Base-by-base conservation (phyloP, 1,140 invertebrate species). In the Leptoteleia sp. region DNA sequence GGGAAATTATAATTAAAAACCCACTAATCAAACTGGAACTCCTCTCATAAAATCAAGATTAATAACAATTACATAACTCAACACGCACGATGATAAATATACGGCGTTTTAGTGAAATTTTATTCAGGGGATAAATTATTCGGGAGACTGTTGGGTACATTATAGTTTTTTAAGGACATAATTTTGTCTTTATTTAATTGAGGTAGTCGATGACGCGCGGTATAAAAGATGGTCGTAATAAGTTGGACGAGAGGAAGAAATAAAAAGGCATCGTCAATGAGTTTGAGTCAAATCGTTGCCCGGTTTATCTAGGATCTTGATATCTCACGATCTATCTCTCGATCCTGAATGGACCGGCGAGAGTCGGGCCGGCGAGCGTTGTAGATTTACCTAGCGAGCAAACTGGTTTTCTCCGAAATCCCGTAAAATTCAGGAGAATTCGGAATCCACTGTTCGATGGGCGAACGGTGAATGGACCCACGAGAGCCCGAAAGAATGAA, bases 391-490 rank as follows among this genome's bases (percentile, higher is more conserved):
- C 71, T 75, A 75, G 42, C 67, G 50, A 76, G 80, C 81, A 85
- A 85, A 85, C 84, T 82, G 83, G 84, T 85, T 85, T 85, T 81
- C 72, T 76, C 72, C 70, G 76, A 82, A 83, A 81, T 81, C 72
- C 75, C 76, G 76, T 82, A 82, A 83, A 83, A 80, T 76, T 83
- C 64, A 70, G 57, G 57, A 40, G 76, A 79, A 79, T 67, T 79
- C 64, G 76, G 76, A 70, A 73, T 73, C 64, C 45, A 40, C 67
- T 37, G 67, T 67, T 31, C 37, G 16, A 33, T 12, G 31, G 12
- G 12, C 43, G 45, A 48, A 40, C 48, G 68, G 76, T 79, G 68
- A 79, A 79, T 73, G 70, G 76, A 68, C 75, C 38, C 47, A 65
- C 50, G 48, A 70, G 47, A 42, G 54, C 11, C 19, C 15, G 47